Evolutionary conservation across 1,140 invertebrate species (phyloP), one percentile per base, ranked within the genome.

Genomic region (Meloidogyne chitwoodi): DNA sequence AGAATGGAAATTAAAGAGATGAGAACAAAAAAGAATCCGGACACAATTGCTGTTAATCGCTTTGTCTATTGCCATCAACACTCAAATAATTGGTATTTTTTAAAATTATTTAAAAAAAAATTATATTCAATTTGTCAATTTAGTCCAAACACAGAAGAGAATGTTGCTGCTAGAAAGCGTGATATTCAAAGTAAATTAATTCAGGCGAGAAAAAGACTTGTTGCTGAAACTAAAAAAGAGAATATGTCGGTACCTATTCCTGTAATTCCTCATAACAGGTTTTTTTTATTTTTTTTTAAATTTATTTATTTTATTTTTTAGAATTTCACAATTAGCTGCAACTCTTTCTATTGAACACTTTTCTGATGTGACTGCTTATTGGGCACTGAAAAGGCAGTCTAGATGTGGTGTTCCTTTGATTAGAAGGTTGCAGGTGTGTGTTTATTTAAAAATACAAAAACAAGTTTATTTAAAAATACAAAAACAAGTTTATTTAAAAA

Each of bases 401-500:
- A 88, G 96, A 66, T 97, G 97, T 89, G 96, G 96, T 1, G 96
- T 98, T 12, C 96, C 96, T 0, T 89, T 99, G 34, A 87, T 99
- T 29, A 88, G 95, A 75, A 89, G 96, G 24, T 77, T 89, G 19
- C 89, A 88, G 77, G 88, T 65, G 1, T 65, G 1, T 16, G 26
- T 34, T 27, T 22, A 56, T 64, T 84, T 19, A 34, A 27, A 16
- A 27, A 69, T 38, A 31, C 6, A 10, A 44, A n/a, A 6, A 34
- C 2, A 68, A 8, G 67, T 22, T 22, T 29, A 22, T 22, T 68
- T 19, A 34, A 27, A 16, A 27, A 69, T 38, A 31, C 6, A 10
- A 44, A n/a, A 6, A 34, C 2, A 68, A 8, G 67, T 22, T 22
- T 29, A 22, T 22, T 68, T 19, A 34, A 27, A 16, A 27, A 69